phyloP scores from a whole-genome alignment of 2,888 invertebrate species.

The Drosophila mimica region DNA sequence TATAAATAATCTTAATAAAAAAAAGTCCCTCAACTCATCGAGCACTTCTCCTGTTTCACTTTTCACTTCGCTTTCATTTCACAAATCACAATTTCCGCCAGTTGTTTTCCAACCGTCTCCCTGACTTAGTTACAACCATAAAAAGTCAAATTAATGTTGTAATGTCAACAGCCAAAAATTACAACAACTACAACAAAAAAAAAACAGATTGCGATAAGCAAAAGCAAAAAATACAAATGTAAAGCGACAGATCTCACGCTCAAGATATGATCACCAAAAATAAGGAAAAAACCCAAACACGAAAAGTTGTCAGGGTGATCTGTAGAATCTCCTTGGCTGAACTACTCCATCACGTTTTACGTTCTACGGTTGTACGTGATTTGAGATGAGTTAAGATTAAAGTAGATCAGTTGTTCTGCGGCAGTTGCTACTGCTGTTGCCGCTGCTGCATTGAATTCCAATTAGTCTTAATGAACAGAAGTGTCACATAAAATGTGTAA shows the following conservation, averaged over 20 bases:
- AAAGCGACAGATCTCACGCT: conserved; percentile 70
- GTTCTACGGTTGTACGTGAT: conserved; percentile 64
- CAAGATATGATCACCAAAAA: conserved; percentile 53
- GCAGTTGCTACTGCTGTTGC: conserved; percentile 8
- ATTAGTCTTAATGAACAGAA: conserved; percentile 68
- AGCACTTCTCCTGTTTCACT: conserved; percentile 8
- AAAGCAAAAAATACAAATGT: conserved; percentile 10
- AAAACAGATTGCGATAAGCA: conserved; percentile 33
- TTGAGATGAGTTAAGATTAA: conserved; percentile 10
- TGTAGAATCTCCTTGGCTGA: conserved; percentile 40
- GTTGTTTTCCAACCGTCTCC: not conserved
- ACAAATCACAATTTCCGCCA: conserved; percentile 66
- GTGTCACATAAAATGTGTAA: conserved; percentile 71
- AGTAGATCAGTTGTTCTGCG: not conserved
- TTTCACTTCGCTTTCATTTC: conserved; percentile 67
- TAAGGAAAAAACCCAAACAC: not conserved
- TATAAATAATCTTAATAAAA: not conserved
- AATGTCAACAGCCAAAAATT: conserved; percentile 50
- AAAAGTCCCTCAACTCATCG: not conserved
- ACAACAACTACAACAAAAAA: too few relatives aligned
- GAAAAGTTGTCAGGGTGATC: conserved; percentile 18
- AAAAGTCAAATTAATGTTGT: conserved; percentile 81
- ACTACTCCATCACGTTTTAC: conserved; percentile 74
- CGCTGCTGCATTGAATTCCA: conserved; percentile 55
- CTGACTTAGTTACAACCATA: conserved; percentile 68